Conservation (phyloP, 2,888 invertebrate genomes). For the Leucozona laternaria region DNA sequence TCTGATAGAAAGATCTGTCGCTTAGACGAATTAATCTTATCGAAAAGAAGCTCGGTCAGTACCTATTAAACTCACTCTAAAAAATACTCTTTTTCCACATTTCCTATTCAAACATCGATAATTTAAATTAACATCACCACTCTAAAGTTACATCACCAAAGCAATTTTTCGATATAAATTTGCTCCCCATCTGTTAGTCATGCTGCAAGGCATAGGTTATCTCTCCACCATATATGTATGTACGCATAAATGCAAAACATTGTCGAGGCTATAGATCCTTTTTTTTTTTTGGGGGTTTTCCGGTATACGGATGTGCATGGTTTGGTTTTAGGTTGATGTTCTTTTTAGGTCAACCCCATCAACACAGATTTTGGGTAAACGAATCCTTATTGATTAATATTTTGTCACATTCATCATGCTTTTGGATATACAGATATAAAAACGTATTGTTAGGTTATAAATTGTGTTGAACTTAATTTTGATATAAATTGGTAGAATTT, state of each 20-base stretch:
- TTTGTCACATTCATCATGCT: constrained; percentile 31
- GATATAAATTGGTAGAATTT: background rate
- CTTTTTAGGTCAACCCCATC: constrained; percentile 58
- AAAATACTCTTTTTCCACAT: background rate
- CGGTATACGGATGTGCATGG: constrained; percentile 34
- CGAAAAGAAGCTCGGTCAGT: too few relatives aligned
- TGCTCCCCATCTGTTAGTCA: constrained; percentile 34
- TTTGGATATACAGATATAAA: background rate
- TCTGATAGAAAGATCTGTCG: too few relatives aligned
- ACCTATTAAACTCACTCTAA: too few relatives aligned
- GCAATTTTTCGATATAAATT: constrained; percentile 61
- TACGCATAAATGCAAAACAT: constrained; percentile 37
- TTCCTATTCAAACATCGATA: background rate
- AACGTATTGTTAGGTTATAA: background rate
- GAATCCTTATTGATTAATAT: constrained; percentile 57
- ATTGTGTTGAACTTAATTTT: background rate
- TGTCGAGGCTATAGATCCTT: background rate
- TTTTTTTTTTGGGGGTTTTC: background rate
- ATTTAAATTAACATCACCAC: background rate
- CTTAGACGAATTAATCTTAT: too few relatives aligned
- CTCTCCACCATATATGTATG: constrained; percentile 2
- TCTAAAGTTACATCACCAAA: constrained; percentile 54
- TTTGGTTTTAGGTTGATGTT: constrained; percentile 52
- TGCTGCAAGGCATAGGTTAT: constrained; percentile 53
- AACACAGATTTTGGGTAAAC: constrained; percentile 16